Evolutionary conservation across 2,888 invertebrate genomes (phyloP).

Genomic region (Tuta absoluta): DNA sequence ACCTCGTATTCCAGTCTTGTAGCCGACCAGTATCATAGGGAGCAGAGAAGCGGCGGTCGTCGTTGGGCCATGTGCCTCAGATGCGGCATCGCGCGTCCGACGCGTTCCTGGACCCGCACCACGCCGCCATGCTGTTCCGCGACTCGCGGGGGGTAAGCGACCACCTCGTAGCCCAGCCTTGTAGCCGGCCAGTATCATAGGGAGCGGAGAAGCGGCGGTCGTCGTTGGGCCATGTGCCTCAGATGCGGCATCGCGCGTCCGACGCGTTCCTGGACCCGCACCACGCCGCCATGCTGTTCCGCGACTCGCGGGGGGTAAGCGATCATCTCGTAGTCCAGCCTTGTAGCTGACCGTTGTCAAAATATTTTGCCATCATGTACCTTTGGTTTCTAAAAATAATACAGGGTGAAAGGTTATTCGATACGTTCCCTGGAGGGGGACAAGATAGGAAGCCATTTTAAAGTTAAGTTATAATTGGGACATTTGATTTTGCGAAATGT

Average conservation of each 20-base stretch:
- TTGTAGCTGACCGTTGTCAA: neutral
- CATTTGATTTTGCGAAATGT: no score
- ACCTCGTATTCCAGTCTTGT: conserved; percentile 55
- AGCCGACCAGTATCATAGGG: conserved; percentile 89
- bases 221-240: conserved; percentile 84
- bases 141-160: conserved; percentile 93
- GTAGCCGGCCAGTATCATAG: conserved; percentile 87
- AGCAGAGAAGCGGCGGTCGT: conserved; percentile 88
- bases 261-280: conserved; percentile 92
- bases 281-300: conserved; percentile 94
- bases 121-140: conserved; percentile 94
- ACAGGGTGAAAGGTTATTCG: no score
- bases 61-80: conserved; percentile 83
- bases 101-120: conserved; percentile 91
- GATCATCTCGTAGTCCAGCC: neutral
- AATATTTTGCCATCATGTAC: neutral
- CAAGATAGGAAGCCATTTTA: no score
- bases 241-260: conserved; percentile 82
- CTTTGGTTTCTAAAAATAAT: no score
- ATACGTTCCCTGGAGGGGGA: no score
- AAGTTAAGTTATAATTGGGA: no score
- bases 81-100: conserved; percentile 86
- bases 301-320: conserved; percentile 94
- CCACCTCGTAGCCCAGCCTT: conserved; percentile 47
- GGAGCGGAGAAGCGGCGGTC: conserved; percentile 90